Conservation (phyloP, 2,888 invertebrate species). For the Drosophila mayaguana region DNA sequence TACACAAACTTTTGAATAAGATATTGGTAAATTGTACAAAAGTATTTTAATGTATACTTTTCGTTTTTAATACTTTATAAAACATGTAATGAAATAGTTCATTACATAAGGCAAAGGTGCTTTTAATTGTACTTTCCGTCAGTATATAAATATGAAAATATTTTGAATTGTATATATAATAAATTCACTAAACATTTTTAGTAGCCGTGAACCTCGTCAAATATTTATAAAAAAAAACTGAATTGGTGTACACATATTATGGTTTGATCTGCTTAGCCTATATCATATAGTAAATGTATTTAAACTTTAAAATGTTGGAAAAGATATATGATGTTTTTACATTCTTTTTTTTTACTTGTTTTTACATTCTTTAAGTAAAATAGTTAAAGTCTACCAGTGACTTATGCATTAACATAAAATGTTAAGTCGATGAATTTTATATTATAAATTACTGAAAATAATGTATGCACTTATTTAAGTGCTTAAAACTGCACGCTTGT, state of each 20-base stretch:
- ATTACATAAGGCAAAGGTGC: constrained; percentile 41
- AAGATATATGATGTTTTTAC: constrained; percentile 10
- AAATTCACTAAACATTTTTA: constrained; percentile 16
- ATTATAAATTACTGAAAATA: constrained; percentile 6
- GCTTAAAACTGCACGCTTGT: background rate
- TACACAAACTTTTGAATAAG: constrained; percentile 1
- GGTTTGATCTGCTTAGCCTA: constrained; percentile 17
- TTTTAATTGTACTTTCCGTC: constrained; percentile 47
- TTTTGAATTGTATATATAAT: constrained; percentile 14
- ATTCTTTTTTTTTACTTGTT: no score
- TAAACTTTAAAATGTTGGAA: constrained; percentile 16
- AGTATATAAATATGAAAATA: constrained; percentile 12
- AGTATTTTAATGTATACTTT: constrained; percentile 12
- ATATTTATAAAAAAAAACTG: constrained; percentile 13
- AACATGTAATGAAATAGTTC: constrained; percentile 29
- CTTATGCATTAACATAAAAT: background rate
- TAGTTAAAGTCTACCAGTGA: constrained; percentile 7
- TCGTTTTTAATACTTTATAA: constrained; percentile 60
- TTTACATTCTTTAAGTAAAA: constrained; percentile 7
- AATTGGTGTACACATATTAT: constrained; percentile 17
- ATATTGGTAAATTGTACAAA: background rate
- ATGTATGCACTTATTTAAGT: background rate
- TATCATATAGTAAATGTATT: constrained; percentile 13
- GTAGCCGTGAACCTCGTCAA: constrained; percentile 21
- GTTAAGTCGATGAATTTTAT: background rate